phyloP scores from a whole-genome alignment of 2,888 invertebrate species.

The Bruchidius siliquastri region DNA sequence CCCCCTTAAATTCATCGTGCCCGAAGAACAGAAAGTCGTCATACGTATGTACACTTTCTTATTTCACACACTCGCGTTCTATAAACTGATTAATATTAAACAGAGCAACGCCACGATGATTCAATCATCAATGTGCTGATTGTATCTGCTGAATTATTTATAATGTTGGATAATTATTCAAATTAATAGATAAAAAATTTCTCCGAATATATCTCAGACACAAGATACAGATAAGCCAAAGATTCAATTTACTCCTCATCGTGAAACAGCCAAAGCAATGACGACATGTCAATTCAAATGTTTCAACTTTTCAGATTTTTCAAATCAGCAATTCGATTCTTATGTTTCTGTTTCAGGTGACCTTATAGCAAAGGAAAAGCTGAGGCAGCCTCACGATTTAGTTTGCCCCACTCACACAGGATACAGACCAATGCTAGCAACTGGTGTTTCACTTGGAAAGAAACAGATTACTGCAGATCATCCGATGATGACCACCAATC shows the following conservation, averaged over 20 bases:
- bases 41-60: conserved; percentile 24
- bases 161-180: background rate
- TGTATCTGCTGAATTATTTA: background rate
- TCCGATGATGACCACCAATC: conserved; percentile 37
- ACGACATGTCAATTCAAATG: no score
- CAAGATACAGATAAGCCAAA: no score
- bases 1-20: conserved; percentile 33
- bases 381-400: conserved; percentile 41
- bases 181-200: no score
- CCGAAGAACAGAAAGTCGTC: conserved; percentile 33
- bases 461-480: conserved; percentile 34
- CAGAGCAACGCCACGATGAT: background rate
- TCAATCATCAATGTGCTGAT: background rate
- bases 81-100: background rate
- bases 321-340: no score
- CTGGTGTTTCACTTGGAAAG: conserved; percentile 34
- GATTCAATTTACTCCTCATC: no score
- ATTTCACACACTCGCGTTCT: background rate
- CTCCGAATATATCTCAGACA: no score
- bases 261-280: no score
- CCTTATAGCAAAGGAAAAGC: conserved; percentile 35
- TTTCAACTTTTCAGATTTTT: no score
- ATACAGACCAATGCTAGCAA: conserved; percentile 34
- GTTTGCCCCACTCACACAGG: conserved; percentile 40
- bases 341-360: background rate